phyloP scores from a whole-genome alignment of 2,797 vertebrate genomes.

The Loriculus beryllinus region DNA sequence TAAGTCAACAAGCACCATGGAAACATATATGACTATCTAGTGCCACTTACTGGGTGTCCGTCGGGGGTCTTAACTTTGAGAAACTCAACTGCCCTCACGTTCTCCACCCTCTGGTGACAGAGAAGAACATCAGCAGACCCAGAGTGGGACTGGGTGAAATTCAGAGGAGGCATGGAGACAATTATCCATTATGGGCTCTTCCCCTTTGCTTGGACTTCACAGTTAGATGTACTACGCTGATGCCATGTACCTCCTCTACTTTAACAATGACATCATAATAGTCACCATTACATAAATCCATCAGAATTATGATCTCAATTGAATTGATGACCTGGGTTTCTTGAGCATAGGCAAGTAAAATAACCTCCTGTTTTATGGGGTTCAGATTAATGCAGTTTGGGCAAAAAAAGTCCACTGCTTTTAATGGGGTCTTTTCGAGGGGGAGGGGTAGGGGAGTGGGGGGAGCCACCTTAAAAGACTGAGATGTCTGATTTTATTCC shows the following conservation, averaged over 20 bases:
- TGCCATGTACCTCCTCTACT: neutral
- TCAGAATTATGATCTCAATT: neutral
- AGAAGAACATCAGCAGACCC: neutral
- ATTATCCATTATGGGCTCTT: neutral
- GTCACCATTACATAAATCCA: neutral
- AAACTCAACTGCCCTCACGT: neutral
- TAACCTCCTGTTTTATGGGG: neutral
- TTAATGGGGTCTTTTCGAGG: neutral
- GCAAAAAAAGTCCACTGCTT: neutral
- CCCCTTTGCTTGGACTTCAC: rapidly evolving
- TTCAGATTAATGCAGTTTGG: neutral
- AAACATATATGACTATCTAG: neutral
- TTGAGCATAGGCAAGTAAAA: neutral
- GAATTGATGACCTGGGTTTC: neutral
- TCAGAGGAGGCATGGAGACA: neutral
- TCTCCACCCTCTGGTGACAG: neutral
- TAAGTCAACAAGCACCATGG: neutral
- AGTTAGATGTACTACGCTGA: neutral
- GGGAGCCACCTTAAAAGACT: neutral
- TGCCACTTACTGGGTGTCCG: neutral
- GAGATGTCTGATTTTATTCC: neutral
- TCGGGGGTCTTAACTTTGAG: neutral
- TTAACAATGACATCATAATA: neutral
- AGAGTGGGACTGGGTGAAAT: neutral
- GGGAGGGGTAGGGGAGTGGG: too few species aligned